Conservation (phyloP, 2,113 vertebrate genomes). For the Microcebus ravelobensis region DNA sequence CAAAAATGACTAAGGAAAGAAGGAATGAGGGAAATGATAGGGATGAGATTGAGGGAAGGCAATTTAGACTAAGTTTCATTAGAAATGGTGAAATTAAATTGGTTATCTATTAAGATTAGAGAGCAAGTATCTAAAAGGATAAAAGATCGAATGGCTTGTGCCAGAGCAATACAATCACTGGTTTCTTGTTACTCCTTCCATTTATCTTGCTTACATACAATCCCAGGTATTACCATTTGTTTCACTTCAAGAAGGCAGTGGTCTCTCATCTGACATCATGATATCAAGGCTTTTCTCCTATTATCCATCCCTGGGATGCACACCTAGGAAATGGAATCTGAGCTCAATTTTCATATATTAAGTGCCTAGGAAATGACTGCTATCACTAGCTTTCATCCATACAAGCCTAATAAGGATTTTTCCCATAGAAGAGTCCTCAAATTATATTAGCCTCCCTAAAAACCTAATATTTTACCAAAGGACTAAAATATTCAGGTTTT, state of each 20-base stretch:
- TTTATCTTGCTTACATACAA: conserved; percentile 11
- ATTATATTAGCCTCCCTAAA: background rate
- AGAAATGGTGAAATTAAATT: background rate
- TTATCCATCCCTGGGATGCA: background rate
- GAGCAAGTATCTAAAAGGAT: background rate
- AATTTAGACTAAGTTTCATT: background rate
- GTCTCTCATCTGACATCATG: background rate
- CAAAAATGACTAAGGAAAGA: background rate
- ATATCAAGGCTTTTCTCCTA: background rate
- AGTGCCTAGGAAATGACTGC: background rate
- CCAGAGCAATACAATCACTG: background rate
- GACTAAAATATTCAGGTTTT: background rate
- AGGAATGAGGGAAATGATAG: background rate
- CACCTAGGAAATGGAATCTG: background rate
- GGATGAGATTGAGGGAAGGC: background rate
- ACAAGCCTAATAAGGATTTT: conserved; percentile 1
- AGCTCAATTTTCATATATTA: background rate
- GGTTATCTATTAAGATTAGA: background rate
- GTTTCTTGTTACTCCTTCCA: background rate
- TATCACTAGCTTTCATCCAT: background rate
- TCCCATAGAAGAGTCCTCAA: background rate
- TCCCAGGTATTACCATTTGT: background rate
- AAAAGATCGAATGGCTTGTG: background rate
- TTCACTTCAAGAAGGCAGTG: background rate
- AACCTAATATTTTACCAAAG: background rate